Base-by-base conservation (phyloP, 1,140 invertebrate genomes). In the Drosophila varians region DNA sequence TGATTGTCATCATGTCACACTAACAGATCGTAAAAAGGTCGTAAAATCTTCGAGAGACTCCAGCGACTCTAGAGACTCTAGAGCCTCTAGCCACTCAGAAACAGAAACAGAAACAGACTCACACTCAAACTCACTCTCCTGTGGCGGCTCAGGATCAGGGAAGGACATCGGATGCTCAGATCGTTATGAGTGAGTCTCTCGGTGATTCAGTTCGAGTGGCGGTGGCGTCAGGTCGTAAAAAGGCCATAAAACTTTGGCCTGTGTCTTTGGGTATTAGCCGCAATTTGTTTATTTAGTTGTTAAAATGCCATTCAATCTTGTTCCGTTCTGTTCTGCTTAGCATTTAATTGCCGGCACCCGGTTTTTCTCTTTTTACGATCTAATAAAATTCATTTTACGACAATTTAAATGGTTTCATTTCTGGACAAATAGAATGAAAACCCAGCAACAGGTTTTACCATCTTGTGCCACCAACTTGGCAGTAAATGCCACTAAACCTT, bases 171-270 rank as follows among this genome's bases (percentile, higher is more conserved):
- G 61, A 53, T 48, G 25, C 62, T 66, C 56, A 65, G 77, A 82
- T 79, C 77, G 40, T 45, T 38, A 42, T 53, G 78, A 82, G 78
- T 77, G 66, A 69, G 36, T 68, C 43, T 43, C 34, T 16, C 16
- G 12, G 28, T 31, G 28, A 7, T 31, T 31, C 28, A 31, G 28
- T 31, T 31, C 21, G 21, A 82, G 80, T 83, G 84, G 73, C 76
- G 74, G 79, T 89, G 89, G 89, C 89, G 89, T 78, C 86, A 90
- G 89, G 89, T 90, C 89, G 82, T 90, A 90, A 90, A 90, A 90
- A 76, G 65, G 64, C 69, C 70, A 89, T 90, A 90, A 90, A 89
- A 61, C 61, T 69, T 75, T 45, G 60, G 74, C 54, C 75, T 71
- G 71, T 57, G 68, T 72, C 7, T 68, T 68, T n/a, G n/a, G 65